Evolutionary conservation across 2,113 vertebrate genomes (phyloP).

Genomic region (Lamprotornis superbus): DNA sequence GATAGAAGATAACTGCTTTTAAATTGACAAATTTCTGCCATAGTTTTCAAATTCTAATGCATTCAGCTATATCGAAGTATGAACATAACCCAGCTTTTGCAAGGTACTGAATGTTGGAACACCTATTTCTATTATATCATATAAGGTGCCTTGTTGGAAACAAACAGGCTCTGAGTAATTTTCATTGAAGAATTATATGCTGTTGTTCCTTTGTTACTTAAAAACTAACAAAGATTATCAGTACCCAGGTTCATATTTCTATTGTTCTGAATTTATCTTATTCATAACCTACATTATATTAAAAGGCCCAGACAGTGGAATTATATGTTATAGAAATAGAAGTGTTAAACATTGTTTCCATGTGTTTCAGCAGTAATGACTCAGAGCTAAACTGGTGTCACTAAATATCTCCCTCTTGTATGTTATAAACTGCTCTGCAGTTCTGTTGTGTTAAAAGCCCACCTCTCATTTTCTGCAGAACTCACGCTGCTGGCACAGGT

Average conservation of each 20-base stretch:
- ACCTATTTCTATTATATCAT: background rate
- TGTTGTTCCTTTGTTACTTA: background rate
- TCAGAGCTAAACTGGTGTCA: background rate
- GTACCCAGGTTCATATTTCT: background rate
- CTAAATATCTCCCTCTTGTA: background rate
- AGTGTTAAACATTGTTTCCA: conserved; percentile 11
- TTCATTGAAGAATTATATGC: conserved; percentile 1
- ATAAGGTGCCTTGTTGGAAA: background rate
- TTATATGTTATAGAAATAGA: background rate
- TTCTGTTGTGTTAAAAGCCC: background rate
- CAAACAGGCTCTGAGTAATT: background rate
- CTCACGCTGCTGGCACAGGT: background rate
- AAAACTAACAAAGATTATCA: conserved; percentile 20
- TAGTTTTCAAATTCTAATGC: background rate
- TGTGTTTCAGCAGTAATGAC: conserved; percentile 4
- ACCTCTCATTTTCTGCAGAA: background rate
- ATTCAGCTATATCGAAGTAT: background rate
- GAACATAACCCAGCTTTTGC: background rate
- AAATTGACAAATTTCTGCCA: background rate
- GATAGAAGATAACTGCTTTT: background rate
- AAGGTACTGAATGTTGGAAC: background rate
- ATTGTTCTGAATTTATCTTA: background rate
- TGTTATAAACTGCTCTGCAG: background rate
- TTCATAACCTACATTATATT: background rate
- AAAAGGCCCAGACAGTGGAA: conserved; percentile 23